Evolutionary conservation across 1,140 invertebrate species (phyloP), one percentile per base, ranked within the genome.

Genomic region (Drosophila asahinai): DNA sequence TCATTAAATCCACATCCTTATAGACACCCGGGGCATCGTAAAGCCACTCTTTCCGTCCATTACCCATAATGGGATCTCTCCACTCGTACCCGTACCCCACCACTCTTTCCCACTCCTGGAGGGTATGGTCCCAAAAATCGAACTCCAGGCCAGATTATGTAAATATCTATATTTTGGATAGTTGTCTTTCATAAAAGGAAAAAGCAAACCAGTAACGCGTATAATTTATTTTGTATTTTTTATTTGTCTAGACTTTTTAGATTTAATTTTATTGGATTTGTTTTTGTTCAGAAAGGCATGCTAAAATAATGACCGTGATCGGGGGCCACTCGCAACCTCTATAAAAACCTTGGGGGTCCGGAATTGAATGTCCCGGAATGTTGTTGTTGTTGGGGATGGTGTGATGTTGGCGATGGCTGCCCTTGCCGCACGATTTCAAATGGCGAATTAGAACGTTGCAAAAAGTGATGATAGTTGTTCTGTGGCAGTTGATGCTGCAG

Each of bases 291-390:
- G 79, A 93, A 92, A 83, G 89, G 92, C 81, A 90, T 92, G 81
- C 83, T 91, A 81, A 92, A 93, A 87, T 91, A 92, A 70, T 81
- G 75, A 72, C 83, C 89, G 74, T 81, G 74, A 76, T 93, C 86
- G 72, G 81, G 86, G 77, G 79, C 92, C 70, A 92, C 79, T 80
- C 81, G 80, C 77, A 92, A 83, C 83, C 83, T 93, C 89, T 93
- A 93, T 93, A 93, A 93, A 83, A 91, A 93, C 65, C 92, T 83
- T 62, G 92, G 91, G 79, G 92, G 92, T 70, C 83, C 86, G 57
- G 92, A 86, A 86, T 93, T 91, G 61, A 91, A 91, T 76, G 83
- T 78, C 70, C 91, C 92, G 72, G 89, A 75, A 66, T 92, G 72
- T 48, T 80, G 80, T 63, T 92, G 72, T 42, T 80, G 22, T 25